Base-by-base conservation (phyloP, 2,113 vertebrate species). In the Myotis yumanensis region DNA sequence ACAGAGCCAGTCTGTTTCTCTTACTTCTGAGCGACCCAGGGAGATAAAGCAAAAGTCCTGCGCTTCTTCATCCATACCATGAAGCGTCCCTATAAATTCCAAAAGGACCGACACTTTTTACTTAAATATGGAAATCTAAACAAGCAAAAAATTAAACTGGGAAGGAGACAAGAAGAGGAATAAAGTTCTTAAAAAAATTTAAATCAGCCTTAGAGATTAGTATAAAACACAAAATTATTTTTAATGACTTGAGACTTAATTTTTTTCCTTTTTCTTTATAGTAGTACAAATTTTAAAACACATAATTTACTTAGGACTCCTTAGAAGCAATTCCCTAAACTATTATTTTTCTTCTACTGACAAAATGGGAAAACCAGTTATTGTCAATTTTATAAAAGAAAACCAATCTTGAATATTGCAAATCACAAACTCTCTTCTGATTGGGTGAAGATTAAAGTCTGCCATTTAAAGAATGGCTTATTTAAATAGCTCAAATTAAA, bases 321-420 rank as follows among this genome's bases (percentile, higher is more conserved):
- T 88, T 94, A 57, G 51, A 84, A 88, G 72, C 37, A 92, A 92
- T 77, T 96, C 85, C 69, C 66, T 88, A 83, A 87, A 71, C 86
- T 96, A 79, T 81, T 96, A 79, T 81, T 89, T 92, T 79, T 93
- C 81, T 95, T 46, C 59, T 82, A 92, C 22, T 69, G n/a, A 95
- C 54, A 43, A 73, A 91, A 82, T n/a, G 35, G 37, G 37, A 95
- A 95, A 95, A 76, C 18, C 72, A 76, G 86, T 91, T 89, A 93
- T 79, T 96, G 73, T 71, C 89, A 86, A 91, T 86, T 92, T 91
- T 94, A 90, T 73, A 91, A 92, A 95, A 94, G 73, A 84, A 95
- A 86, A 93, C 20, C 68, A 96, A 79, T 89, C 35, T 66, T 89
- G 83, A 95, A 89, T 95, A 93, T 86, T 89, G 40, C 16, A 94